Percentiles rank a stretch among this genome's conserved stretches.
phyloP scores from a whole-genome alignment of 2,113 vertebrate genomes.

The Erythrocebus patas region DNA sequence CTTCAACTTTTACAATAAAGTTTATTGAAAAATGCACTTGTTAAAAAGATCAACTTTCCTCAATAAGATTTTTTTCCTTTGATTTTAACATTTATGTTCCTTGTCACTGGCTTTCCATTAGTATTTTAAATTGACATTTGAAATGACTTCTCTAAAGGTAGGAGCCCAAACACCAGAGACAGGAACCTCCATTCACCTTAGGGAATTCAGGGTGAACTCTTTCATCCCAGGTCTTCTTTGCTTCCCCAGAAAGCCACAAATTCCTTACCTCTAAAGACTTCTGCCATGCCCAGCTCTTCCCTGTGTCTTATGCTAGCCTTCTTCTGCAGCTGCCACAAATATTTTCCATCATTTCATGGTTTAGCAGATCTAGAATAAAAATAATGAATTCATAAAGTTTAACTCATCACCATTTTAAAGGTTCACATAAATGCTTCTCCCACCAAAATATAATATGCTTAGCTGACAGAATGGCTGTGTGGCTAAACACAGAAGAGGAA shows the following conservation, averaged over 20 bases:
- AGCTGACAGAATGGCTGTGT: background rate
- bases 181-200: background rate
- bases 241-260: background rate
- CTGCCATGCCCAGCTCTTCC: background rate
- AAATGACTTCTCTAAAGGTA: background rate
- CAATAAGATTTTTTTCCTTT: background rate
- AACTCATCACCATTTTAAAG: constrained; percentile 45
- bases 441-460: constrained; percentile 31
- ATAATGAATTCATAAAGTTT: constrained; percentile 52
- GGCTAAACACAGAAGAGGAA: background rate
- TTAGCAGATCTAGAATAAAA: constrained; percentile 53
- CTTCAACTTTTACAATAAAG: background rate
- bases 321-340: background rate
- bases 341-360: constrained; percentile 32
- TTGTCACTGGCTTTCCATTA: background rate
- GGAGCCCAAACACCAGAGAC: background rate
- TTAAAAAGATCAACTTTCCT: constrained; percentile 8
- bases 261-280: background rate
- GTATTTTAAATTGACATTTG: background rate
- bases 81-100: background rate
- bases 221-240: background rate
- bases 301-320: background rate
- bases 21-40: constrained; percentile 48
- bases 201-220: background rate
- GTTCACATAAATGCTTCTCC: constrained; percentile 38